These are phyloP conservation scores for Takifugu flavidus DNA, from an alignment of 2,113 vertebrate genomes.

Conservation along the genomic window DNA sequence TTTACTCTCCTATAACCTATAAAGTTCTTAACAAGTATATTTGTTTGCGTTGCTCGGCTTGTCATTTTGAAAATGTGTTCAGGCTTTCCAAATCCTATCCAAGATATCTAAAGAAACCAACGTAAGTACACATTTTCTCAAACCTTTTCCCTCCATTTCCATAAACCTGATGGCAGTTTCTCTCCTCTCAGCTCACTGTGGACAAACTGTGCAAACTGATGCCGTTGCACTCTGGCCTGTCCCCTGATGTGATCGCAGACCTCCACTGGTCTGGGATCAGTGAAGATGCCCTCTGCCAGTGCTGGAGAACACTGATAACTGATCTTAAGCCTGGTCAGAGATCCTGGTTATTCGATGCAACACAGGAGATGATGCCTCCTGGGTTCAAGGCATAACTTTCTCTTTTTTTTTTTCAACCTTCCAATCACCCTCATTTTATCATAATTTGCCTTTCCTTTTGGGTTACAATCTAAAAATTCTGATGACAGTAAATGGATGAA, in stretches of 20 bases:
- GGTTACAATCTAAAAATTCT: too few species aligned
- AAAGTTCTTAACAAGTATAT: neutral
- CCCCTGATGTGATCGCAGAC: slow-evolving; percentile 71
- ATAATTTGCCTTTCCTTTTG: neutral
- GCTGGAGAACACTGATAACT: slow-evolving; percentile 75
- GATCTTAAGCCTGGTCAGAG: slow-evolving; percentile 77
- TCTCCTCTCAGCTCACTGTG: slow-evolving; percentile 64
- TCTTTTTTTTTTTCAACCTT: neutral
- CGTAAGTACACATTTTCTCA: slow-evolving; percentile 68
- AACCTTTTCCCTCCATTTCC: slow-evolving; percentile 4
- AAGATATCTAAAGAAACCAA: slow-evolving; percentile 73
- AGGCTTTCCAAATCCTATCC: slow-evolving; percentile 80
- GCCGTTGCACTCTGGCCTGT: slow-evolving; percentile 76
- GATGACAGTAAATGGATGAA: too few species aligned
- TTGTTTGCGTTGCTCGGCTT: neutral
- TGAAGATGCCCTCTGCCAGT: slow-evolving; percentile 68
- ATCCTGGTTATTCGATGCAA: slow-evolving; percentile 74
- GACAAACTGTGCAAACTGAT: slow-evolving; percentile 73
- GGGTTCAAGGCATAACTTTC: slow-evolving; percentile 5
- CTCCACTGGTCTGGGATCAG: slow-evolving; percentile 64
- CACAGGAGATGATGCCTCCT: slow-evolving; percentile 74
- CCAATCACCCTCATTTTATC: neutral
- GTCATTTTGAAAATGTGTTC: slow-evolving; percentile 4
- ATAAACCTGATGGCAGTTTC: slow-evolving; percentile 8
- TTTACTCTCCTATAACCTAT: too few species aligned